Base-by-base conservation (phyloP, 2,888 invertebrate genomes). In the Nezara viridula region DNA sequence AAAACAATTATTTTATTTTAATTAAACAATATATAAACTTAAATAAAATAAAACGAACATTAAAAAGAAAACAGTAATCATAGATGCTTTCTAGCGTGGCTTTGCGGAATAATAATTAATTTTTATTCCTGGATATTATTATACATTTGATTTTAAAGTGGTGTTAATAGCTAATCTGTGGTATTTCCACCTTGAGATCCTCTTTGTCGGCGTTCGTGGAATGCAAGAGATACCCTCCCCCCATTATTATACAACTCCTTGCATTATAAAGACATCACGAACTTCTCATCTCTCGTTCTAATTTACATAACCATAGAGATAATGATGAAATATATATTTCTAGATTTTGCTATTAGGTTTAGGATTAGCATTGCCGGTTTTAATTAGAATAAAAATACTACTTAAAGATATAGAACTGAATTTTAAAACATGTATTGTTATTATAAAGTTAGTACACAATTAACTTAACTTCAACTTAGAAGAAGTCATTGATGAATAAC, bases 251-350 rank as follows among this genome's bases (percentile, higher is more conserved):
- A 73, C 32, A 73, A 73, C 27, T 73, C 66, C 24, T 73, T 24
- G 66, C 66, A 73, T 73, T 32, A 37, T 73, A 73, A 73, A 73
- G 66, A 21, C 32, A 73, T 73, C 66, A 73, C 66, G 66, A 73
- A 37, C 66, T 73, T 24, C 37, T 7, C 19, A 73, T 73, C 21
- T 2, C 37, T 37, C 24, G 10, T 73, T 73, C 19, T 37, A 37
- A 73, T 73, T 73, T 73, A 19, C 66, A 73, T 73, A 73, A 73
- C 32, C 21, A 37, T 27, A 9, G 37, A 37, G 66, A 73, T 73
- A 37, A 73, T 73, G 19, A 9, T 19, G 16, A 37, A 24, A 73
- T 37, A 73, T 37, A 73, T 73, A 73, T 14, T 19, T 73, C 37
- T 73, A 9, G 32, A 73, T 73, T 19, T 73, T 6, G 21, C 37